Conservation (phyloP, 2,797 vertebrate genomes). For the Triplophysa yarkandensis region DNA sequence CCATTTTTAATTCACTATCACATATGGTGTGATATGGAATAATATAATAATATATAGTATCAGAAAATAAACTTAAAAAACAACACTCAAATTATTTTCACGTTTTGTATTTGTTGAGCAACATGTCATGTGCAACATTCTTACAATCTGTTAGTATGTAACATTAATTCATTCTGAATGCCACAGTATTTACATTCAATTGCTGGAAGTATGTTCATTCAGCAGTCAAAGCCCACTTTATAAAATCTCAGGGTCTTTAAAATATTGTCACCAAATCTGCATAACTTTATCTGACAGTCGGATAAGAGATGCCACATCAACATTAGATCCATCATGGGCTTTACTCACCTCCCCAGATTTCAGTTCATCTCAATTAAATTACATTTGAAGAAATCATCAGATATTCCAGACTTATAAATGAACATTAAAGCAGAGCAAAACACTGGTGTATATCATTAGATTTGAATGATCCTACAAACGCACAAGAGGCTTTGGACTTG, state of each 20-base stretch:
- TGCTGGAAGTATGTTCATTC: slow-evolving; percentile 54
- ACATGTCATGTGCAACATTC: slow-evolving; percentile 67
- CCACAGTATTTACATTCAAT: slow-evolving; percentile 57
- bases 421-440: slow-evolving; percentile 22
- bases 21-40: too few relatives aligned
- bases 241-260: slow-evolving; percentile 20
- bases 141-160: slow-evolving; percentile 59
- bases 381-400: slow-evolving; percentile 44
- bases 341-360: slow-evolving; percentile 32
- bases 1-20: too few relatives aligned
- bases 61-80: slow-evolving; percentile 33
- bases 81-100: slow-evolving; percentile 42
- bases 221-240: slow-evolving; percentile 54
- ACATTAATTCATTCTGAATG: slow-evolving; percentile 48
- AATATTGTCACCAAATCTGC: slow-evolving; percentile 7
- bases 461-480: not conserved
- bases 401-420: slow-evolving; percentile 34
- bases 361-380: slow-evolving; percentile 13
- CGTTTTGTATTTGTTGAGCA: slow-evolving; percentile 69
- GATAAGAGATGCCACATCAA: not conserved
- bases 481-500: slow-evolving; percentile 51
- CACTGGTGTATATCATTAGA: slow-evolving; percentile 8
- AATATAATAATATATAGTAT: not conserved
- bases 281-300: slow-evolving; percentile 2
- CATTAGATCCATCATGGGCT: slow-evolving; percentile 38